Conservation (phyloP, 2,797 vertebrate genomes). For the Hafferia zeledoni region DNA sequence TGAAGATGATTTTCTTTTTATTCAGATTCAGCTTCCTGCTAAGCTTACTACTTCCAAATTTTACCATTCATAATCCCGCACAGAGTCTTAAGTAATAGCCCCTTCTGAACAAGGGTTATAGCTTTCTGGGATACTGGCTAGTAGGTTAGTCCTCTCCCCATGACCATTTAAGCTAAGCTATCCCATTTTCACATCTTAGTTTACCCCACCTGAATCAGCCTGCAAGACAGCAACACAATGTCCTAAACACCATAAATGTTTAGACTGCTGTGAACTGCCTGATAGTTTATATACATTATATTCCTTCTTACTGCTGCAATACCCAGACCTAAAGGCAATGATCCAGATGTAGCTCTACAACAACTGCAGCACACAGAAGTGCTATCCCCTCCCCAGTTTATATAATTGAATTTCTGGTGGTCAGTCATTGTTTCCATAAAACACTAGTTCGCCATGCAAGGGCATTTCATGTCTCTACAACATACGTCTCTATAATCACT, state of each 20-base stretch:
- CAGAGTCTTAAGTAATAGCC: background rate
- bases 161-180: background rate
- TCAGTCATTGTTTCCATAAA: background rate
- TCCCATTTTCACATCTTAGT: rapidly evolving
- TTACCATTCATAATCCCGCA: background rate
- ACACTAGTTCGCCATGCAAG: background rate
- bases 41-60: background rate
- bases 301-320: background rate
- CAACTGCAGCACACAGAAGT: background rate
- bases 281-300: background rate
- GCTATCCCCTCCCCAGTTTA: rapidly evolving
- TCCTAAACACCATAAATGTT: background rate
- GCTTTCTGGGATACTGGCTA: background rate
- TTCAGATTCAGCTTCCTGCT: background rate
- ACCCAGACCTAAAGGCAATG: background rate
- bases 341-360: background rate
- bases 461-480: background rate
- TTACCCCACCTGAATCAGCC: background rate
- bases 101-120: background rate
- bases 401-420: background rate
- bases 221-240: background rate
- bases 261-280: background rate
- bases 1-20: background rate
- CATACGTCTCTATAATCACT: background rate
- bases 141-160: background rate